A percentile compares a stretch with the other conserved stretches of the same genome.
phyloP scores from a whole-genome alignment of 2,888 invertebrate genomes.

The Lutraria lutraria region DNA sequence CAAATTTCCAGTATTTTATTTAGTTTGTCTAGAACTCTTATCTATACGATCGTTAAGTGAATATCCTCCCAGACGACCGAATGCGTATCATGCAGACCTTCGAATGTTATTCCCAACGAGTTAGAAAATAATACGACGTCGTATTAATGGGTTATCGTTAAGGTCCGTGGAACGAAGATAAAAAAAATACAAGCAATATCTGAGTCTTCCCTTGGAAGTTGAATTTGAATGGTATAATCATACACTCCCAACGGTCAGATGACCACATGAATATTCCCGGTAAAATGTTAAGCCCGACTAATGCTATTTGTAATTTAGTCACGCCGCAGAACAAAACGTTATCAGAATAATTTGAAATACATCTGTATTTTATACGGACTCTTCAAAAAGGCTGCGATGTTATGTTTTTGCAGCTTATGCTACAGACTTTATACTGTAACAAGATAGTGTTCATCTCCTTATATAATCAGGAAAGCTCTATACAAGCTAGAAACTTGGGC shows the following conservation, averaged over 20 bases:
- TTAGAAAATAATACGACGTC: neutral
- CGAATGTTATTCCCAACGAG: neutral
- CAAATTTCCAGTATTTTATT: neutral
- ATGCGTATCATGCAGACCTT: neutral
- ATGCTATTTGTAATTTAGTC: no score
- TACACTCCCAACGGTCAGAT: neutral
- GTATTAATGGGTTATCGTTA: neutral
- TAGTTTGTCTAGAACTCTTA: neutral
- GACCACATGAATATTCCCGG: no score
- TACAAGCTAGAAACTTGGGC: no score
- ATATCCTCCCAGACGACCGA: neutral
- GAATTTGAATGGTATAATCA: neutral
- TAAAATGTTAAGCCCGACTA: no score
- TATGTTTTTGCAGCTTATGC: no score
- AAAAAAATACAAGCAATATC: neutral
- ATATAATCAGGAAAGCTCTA: no score
- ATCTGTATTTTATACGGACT: no score
- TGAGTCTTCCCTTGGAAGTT: neutral
- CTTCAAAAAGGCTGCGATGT: no score
- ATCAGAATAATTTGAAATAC: no score
- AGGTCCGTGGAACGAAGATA: neutral
- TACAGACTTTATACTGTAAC: no score
- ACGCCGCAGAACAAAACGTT: no score
- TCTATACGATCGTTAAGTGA: neutral
- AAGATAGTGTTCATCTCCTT: no score